These are phyloP conservation scores for Conchocele bisecta DNA, from an alignment of 2,888 invertebrate species.

Conservation along the genomic window DNA sequence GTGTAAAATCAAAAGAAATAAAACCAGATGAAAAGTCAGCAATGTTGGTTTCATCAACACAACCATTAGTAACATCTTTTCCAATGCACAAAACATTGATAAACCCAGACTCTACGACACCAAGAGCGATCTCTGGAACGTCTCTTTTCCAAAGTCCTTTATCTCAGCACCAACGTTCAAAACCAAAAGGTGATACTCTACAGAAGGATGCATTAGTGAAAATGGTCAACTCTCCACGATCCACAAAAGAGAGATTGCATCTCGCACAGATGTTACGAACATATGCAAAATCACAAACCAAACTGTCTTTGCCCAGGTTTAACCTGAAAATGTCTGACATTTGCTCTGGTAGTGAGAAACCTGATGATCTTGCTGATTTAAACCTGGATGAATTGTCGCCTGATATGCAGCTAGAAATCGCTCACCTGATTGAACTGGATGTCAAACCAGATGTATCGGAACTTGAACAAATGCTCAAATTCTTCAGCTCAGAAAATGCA, in stretches of 20 bases:
- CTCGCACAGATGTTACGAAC: constrained; percentile 69
- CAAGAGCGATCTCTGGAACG: neutral
- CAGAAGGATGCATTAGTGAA: constrained; percentile 60
- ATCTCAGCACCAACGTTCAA: neutral
- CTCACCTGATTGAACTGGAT: constrained; percentile 71
- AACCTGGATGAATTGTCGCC: constrained; percentile 66
- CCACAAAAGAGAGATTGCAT: constrained; percentile 68
- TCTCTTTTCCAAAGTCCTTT: constrained; percentile 3
- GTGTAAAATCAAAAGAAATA: no score
- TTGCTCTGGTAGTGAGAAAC: constrained; percentile 41
- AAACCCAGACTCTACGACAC: constrained; percentile 49
- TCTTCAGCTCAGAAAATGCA: constrained; percentile 39
- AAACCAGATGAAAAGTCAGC: no score
- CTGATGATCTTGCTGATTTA: constrained; percentile 59
- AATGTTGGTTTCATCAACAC: no score
- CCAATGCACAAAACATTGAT: constrained; percentile 46
- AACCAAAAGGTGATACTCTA: neutral
- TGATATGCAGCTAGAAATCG: constrained; percentile 70
- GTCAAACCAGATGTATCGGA: constrained; percentile 63
- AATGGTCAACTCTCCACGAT: constrained; percentile 76
- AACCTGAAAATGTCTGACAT: constrained; percentile 66
- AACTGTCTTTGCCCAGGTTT: constrained; percentile 63
- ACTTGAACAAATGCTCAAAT: constrained; percentile 50
- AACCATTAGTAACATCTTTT: no score
- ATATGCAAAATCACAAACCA: constrained; percentile 62